Base-by-base conservation (phyloP, 92 coral and sea anemone species). In the Parazoanthus atlanticus region DNA sequence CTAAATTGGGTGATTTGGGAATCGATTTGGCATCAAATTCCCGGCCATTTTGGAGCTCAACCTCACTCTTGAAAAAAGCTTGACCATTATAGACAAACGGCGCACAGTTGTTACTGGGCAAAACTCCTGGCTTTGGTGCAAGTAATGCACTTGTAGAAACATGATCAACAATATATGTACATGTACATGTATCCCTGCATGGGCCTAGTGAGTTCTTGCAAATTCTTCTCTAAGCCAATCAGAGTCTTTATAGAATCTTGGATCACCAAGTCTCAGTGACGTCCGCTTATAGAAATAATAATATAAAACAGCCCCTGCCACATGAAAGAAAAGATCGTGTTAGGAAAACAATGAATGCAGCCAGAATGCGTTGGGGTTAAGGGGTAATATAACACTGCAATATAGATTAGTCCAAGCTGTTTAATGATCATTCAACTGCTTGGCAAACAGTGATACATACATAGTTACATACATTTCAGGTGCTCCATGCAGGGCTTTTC, bases 271-370 rank as follows among this genome's bases (percentile, higher is more conserved):
- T 33, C 98, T 88, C 23, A 97, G 92, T 29, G 98, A 94, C 28
- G 99, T 97, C 83, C 98, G 91, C 84, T 97, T 97, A 94, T 97
- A 97, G 71, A 95, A 95, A 84, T 97, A 97, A 91, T 97, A 97
- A 77, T 97, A 97, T 23, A 97, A 91, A 6, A 97, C 99, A 36
- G 99, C 96, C 28, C 99, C 99, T 97, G 83, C 1, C 73, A 86
- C 46, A 74, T 74, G 74, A 47, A 85, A 47, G 8, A 31, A 67
- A 47, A 0, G 26, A 25, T 69, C 8, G 56, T 7, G 28, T 33
- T 19, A 46, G 41, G 0, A 25, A 7, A 17, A n/a, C 52, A 85
- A 49, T 38, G n/a, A n/a, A n/a, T n/a, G n/a, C n/a, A n/a, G n/a
- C n/a, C n/a, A n/a, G 40, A 31, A 33, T 23, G 49, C 0, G 74